Conservation (phyloP, 2,888 invertebrate species). For the Lamellibrachia columna region DNA sequence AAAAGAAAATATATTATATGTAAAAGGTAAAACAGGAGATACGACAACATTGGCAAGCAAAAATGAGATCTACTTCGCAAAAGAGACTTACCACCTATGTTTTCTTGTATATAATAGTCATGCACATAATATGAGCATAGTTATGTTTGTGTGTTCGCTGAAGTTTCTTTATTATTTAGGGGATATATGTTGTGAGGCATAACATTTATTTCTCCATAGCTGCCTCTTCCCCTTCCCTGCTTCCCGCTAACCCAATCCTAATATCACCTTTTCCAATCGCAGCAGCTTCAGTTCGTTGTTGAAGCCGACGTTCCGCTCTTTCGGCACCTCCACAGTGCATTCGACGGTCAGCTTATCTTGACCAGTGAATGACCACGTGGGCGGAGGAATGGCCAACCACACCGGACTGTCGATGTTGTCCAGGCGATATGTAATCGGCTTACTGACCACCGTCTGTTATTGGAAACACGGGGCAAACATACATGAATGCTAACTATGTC, state of each 20-base stretch:
- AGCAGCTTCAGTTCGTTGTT: background rate
- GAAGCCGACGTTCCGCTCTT: conserved; percentile 13
- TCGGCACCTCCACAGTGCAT: conserved; percentile 4
- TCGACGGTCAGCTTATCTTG: background rate
- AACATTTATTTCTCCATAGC: background rate
- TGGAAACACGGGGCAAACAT: background rate
- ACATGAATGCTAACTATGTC: too few species aligned
- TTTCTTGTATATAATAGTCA: too few species aligned
- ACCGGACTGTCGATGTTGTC: conserved; percentile 36
- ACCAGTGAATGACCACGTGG: background rate
- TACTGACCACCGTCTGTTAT: conserved; percentile 14
- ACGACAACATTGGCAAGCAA: too few species aligned
- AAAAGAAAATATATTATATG: too few species aligned
- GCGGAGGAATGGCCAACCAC: conserved; percentile 35
- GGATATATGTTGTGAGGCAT: too few species aligned
- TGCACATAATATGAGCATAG: too few species aligned
- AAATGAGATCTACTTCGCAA: too few species aligned
- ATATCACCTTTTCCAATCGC: background rate
- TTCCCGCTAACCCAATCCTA: too few species aligned
- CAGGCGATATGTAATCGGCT: background rate
- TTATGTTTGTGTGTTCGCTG: too few species aligned
- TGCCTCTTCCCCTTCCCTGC: background rate
- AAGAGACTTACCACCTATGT: too few species aligned
- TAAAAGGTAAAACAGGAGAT: too few species aligned
- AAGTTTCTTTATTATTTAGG: too few species aligned